phyloP scores from a whole-genome alignment of 2,113 vertebrate genomes.

The Lota lota region DNA sequence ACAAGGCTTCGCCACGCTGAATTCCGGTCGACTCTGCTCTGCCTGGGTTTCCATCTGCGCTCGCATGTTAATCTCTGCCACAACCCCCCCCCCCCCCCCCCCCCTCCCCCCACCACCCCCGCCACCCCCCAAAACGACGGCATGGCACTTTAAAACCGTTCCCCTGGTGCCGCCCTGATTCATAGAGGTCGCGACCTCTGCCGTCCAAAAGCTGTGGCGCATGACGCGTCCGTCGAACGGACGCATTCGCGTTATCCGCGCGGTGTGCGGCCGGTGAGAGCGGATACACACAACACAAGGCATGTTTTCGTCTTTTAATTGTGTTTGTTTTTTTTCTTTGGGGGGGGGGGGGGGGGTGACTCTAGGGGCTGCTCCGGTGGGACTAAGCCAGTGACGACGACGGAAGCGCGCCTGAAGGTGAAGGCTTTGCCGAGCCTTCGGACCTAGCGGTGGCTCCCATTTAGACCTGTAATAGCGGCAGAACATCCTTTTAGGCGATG shows the following conservation, averaged over 20 bases:
- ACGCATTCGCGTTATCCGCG: no score
- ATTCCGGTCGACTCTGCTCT: no score
- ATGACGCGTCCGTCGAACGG: no score
- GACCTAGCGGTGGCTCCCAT: slow-evolving; percentile 57
- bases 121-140: slow-evolving; percentile 35
- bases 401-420: slow-evolving; percentile 47
- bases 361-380: slow-evolving; percentile 28
- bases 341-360: slow-evolving; percentile 28
- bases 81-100: no score
- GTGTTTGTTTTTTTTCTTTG: no score
- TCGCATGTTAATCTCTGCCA: no score
- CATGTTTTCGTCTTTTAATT: slow-evolving; percentile 21
- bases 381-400: slow-evolving; percentile 31
- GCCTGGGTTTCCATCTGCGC: no score
- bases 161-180: slow-evolving; percentile 26
- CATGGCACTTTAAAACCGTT: slow-evolving; percentile 40
- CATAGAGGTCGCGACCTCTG: slow-evolving; percentile 51
- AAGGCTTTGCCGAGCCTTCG: slow-evolving; percentile 56
- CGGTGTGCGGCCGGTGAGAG: slow-evolving; percentile 54
- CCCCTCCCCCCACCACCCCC: no score
- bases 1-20: no score
- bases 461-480: slow-evolving; percentile 54
- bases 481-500: slow-evolving; percentile 52
- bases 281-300: slow-evolving; percentile 44
- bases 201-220: no score